phyloP scores from a whole-genome alignment of 2,888 invertebrate genomes.

The Ochropacha duplaris region DNA sequence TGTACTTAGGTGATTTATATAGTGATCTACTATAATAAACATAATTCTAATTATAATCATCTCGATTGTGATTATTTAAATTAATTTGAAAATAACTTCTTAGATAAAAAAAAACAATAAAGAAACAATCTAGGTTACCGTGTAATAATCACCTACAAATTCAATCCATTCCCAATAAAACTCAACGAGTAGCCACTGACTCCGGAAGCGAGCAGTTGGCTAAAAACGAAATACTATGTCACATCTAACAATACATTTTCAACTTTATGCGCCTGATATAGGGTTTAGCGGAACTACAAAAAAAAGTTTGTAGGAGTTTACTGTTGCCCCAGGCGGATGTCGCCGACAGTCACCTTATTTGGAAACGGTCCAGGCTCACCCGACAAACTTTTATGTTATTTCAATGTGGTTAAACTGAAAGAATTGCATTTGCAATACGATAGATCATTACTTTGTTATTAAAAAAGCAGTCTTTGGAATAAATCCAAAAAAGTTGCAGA shows the following conservation, averaged over 20 bases:
- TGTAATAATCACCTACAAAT: conserved; percentile 63
- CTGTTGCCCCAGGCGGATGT: conserved; percentile 67
- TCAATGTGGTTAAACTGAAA: conserved; percentile 73
- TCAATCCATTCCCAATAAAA: conserved; percentile 71
- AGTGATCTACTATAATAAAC: no score
- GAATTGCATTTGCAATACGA: conserved; percentile 52
- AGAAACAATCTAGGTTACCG: conserved; percentile 33
- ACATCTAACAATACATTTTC: conserved; percentile 31
- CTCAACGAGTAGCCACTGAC: conserved; percentile 57
- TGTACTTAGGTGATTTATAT: no score
- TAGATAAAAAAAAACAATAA: not conserved
- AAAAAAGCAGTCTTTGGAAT: conserved; percentile 14
- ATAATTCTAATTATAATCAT: no score
- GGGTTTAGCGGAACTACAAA: conserved; percentile 31
- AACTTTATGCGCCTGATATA: conserved; percentile 38
- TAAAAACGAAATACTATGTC: conserved; percentile 33
- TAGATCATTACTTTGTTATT: conserved; percentile 36
- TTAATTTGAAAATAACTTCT: no score
- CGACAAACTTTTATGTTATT: conserved; percentile 77
- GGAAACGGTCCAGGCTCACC: conserved; percentile 71
- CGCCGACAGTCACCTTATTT: conserved; percentile 79
- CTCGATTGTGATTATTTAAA: no score
- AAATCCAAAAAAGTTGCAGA: conserved; percentile 10
- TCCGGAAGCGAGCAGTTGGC: conserved; percentile 64
- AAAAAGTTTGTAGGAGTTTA: conserved; percentile 41